These are phyloP conservation scores for Monopterus albus DNA, from an alignment of 2,113 vertebrate species.

Conservation along the genomic window DNA sequence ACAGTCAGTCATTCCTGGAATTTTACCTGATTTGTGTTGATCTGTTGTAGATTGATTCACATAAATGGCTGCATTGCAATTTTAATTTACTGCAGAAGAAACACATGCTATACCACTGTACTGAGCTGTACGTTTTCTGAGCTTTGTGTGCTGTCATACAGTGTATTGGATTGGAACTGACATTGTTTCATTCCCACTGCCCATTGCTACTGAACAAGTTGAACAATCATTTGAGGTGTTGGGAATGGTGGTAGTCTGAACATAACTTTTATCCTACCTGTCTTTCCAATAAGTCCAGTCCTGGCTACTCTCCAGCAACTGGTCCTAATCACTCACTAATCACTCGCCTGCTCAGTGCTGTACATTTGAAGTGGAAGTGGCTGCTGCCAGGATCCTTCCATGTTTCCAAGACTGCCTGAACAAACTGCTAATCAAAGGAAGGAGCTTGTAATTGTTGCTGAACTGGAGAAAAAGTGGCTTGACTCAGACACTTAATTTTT, in stretches of 20 bases:
- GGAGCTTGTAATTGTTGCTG: constrained; percentile 29
- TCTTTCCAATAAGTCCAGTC: constrained; percentile 24
- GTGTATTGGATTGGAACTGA: no score
- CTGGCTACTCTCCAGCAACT: constrained; percentile 46
- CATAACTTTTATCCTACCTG: constrained; percentile 52
- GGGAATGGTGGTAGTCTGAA: constrained; percentile 37
- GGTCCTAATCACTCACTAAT: constrained; percentile 52
- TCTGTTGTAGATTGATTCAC: no score
- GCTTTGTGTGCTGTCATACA: neutral
- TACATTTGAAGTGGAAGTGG: constrained; percentile 39
- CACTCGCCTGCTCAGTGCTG: constrained; percentile 6
- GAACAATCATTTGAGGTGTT: constrained; percentile 45
- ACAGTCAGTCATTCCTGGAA: no score
- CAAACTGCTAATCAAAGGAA: constrained; percentile 25
- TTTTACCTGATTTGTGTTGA: no score
- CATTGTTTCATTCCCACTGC: constrained; percentile 40
- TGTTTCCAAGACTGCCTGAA: constrained; percentile 23
- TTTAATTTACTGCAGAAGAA: neutral
- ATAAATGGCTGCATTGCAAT: neutral
- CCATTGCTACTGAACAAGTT: constrained; percentile 23
- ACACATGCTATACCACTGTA: neutral
- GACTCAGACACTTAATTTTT: neutral
- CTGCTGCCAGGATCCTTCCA: constrained; percentile 35
- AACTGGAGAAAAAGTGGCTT: constrained; percentile 37
- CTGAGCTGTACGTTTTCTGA: neutral